These are phyloP conservation scores for Hemibagrus guttatus DNA, from an alignment of 2,797 vertebrate genomes.

Conservation along the genomic window DNA sequence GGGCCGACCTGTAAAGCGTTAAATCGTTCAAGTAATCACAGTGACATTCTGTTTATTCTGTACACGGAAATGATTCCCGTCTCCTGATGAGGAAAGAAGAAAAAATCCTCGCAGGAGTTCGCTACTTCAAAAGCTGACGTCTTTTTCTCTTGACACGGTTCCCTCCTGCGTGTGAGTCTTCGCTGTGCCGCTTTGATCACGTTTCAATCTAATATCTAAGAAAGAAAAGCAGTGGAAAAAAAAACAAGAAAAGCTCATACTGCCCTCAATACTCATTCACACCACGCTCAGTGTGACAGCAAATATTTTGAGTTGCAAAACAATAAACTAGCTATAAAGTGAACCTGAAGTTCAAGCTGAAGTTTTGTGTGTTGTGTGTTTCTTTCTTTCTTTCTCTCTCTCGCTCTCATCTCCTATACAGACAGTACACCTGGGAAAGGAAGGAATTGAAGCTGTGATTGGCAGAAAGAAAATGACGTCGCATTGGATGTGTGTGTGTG, in stretches of 20 bases:
- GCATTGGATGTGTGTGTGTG: neutral
- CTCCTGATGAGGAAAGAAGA: neutral
- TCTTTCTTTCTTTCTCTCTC: neutral
- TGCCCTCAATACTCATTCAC: slow-evolving; percentile 24
- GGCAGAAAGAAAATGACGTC: slow-evolving; percentile 5
- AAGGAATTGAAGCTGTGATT: neutral
- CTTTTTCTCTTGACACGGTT: slow-evolving; percentile 51
- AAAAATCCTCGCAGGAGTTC: slow-evolving; percentile 49
- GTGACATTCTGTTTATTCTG: slow-evolving; percentile 1
- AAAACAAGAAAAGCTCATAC: slow-evolving; percentile 3
- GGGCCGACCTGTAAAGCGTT: too few relatives aligned
- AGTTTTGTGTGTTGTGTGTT: neutral
- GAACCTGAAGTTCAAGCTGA: neutral
- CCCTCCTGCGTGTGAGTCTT: slow-evolving; percentile 44
- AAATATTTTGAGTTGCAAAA: neutral
- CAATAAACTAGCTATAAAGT: neutral
- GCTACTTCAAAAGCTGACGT: slow-evolving; percentile 56
- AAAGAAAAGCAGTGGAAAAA: slow-evolving; percentile 14
- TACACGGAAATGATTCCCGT: neutral
- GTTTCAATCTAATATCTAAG: slow-evolving; percentile 48
- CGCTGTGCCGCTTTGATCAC: slow-evolving; percentile 46
- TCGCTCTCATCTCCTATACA: neutral
- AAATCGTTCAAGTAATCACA: neutral
- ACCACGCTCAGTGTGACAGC: neutral
- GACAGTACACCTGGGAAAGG: neutral